Conservation (phyloP, 2,888 invertebrate genomes). For the Synergus japonicus region DNA sequence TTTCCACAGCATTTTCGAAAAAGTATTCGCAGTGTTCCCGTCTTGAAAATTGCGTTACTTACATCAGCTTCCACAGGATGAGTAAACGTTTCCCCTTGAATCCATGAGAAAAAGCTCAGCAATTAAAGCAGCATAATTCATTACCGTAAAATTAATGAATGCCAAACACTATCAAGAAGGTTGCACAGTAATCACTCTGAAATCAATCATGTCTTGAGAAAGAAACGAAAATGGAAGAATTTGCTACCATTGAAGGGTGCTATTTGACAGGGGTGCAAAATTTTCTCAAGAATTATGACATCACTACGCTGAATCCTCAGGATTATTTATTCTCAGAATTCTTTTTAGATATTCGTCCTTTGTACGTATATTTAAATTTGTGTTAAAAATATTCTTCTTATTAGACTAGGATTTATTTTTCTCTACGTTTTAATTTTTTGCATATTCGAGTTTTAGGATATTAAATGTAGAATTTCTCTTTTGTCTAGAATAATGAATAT, state of each 20-base stretch:
- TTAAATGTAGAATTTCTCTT: too few relatives aligned
- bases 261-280: background rate
- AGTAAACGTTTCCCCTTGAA: constrained; percentile 21
- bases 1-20: background rate
- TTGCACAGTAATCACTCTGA: background rate
- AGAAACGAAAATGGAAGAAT: background rate
- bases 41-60: constrained; percentile 19
- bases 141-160: constrained; percentile 38
- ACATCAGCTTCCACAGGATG: constrained; percentile 31
- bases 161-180: constrained; percentile 6
- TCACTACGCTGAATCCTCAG: background rate
- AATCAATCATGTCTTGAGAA: constrained; percentile 29
- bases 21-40: background rate
- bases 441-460: background rate
- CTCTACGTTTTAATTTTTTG: background rate
- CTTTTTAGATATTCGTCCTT: background rate
- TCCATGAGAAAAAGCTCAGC: constrained; percentile 19
- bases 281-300: background rate
- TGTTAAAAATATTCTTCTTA: too few relatives aligned
- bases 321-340: background rate
- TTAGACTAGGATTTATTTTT: background rate
- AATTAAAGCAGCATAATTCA: constrained; percentile 37
- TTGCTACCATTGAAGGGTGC: background rate
- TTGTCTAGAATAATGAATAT: too few relatives aligned
- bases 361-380: too few relatives aligned